phyloP scores from a whole-genome alignment of 2,113 vertebrate genomes.

The Bufo gargarizans region DNA sequence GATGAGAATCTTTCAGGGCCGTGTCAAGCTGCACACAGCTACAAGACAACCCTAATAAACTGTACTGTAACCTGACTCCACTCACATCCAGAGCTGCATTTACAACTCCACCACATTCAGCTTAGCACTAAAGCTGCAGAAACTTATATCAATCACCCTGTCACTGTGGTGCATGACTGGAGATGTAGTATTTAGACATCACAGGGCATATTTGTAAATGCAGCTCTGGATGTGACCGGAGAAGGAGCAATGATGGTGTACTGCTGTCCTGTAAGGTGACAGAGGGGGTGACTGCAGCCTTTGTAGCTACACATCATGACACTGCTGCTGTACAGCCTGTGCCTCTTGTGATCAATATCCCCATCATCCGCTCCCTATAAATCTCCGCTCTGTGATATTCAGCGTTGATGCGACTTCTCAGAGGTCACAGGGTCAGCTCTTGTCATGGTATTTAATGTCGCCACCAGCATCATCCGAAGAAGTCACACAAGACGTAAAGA shows the following conservation, averaged over 20 bases:
- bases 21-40: too few relatives aligned
- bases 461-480: not conserved
- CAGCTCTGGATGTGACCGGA: not conserved
- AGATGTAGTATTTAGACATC: not conserved
- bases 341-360: not conserved
- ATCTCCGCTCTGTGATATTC: not conserved
- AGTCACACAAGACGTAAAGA: not conserved
- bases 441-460: not conserved
- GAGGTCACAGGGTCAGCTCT: conserved; percentile 13
- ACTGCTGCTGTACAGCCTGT: not conserved
- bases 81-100: not conserved
- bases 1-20: too few relatives aligned
- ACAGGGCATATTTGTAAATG: not conserved
- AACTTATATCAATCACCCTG: not conserved
- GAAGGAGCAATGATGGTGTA: not conserved
- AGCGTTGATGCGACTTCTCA: not conserved
- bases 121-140: not conserved
- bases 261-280: not conserved
- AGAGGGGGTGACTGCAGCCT: not conserved
- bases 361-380: not conserved
- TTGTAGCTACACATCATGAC: not conserved
- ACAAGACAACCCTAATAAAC: too few relatives aligned
- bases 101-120: not conserved
- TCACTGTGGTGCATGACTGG: not conserved
- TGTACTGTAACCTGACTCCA: not conserved